A percentile compares a stretch with the other conserved stretches of the same genome.
phyloP scores from a whole-genome alignment of 2,113 vertebrate genomes.

The Picathartes gymnocephalus region DNA sequence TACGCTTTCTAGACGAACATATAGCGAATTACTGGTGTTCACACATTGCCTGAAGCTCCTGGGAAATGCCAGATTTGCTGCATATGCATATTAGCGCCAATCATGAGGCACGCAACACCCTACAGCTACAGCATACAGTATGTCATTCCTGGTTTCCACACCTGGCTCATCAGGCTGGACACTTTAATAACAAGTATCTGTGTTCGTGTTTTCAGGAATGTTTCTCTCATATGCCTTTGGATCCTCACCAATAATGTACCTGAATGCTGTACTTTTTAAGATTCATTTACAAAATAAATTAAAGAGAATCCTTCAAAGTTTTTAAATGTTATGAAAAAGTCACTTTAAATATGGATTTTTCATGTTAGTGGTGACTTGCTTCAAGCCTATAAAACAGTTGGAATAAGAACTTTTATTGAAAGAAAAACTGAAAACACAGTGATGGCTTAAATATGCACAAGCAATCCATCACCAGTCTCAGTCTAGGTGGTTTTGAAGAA shows the following conservation, averaged over 20 bases:
- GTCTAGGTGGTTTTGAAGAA: neutral
- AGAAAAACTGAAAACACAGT: neutral
- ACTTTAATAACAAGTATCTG: neutral
- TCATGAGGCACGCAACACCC: neutral
- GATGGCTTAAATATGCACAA: neutral
- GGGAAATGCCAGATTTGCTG: neutral
- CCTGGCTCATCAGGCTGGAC: neutral
- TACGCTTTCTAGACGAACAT: rapidly evolving
- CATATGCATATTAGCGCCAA: neutral
- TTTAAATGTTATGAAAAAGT: neutral
- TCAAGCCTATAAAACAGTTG: neutral
- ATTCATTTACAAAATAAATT: neutral
- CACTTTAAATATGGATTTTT: constrained; percentile 14
- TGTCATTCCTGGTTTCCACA: neutral
- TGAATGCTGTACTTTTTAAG: neutral
- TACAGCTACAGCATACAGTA: neutral
- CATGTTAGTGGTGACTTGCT: neutral
- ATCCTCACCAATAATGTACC: neutral
- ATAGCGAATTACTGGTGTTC: rapidly evolving
- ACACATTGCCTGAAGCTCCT: neutral
- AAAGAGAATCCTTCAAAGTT: neutral
- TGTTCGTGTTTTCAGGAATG: neutral
- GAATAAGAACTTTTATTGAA: neutral
- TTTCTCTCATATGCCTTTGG: neutral
- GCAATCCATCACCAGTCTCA: neutral